phyloP scores from a whole-genome alignment of 2,797 vertebrate genomes.

The Pampus argenteus region DNA sequence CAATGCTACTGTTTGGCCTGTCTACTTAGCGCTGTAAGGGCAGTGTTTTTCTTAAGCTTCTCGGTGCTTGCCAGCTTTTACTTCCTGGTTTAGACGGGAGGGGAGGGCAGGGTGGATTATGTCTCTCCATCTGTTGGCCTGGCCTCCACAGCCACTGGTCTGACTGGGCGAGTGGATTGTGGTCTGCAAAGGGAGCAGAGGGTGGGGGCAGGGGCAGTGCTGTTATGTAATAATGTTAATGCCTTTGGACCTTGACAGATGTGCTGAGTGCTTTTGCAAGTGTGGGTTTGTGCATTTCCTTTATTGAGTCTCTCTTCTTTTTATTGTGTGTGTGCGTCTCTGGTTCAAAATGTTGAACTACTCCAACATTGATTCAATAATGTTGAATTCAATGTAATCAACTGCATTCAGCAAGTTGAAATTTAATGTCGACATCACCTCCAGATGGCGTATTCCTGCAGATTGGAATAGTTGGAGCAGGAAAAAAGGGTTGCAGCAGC shows the following conservation, averaged over 20 bases:
- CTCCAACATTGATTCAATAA: not conserved
- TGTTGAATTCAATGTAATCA: constrained; percentile 16
- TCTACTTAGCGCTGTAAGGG: constrained; percentile 22
- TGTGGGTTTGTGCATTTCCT: constrained; percentile 15
- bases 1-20: constrained; percentile 19
- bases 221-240: constrained; percentile 68
- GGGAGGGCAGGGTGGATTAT: constrained; percentile 30
- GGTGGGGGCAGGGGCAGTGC: constrained; percentile 1
- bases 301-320: not conserved
- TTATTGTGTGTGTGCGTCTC: not conserved
- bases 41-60: constrained; percentile 28
- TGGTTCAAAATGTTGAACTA: not conserved
- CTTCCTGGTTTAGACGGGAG: constrained; percentile 41
- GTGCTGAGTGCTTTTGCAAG: constrained; percentile 47
- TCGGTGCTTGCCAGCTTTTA: constrained; percentile 43
- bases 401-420: not conserved
- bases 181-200: not conserved
- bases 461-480: constrained; percentile 30
- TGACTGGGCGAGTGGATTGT: constrained; percentile 45
- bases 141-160: constrained; percentile 55
- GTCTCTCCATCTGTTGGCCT: constrained; percentile 63
- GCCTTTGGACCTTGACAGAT: constrained; percentile 64
- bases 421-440: constrained; percentile 27
- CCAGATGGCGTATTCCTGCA: constrained; percentile 65
- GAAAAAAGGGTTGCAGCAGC: too few species aligned